Evolutionary conservation across 2,113 vertebrate genomes (phyloP).

Genomic region (Chiloscyllium plagiosum): DNA sequence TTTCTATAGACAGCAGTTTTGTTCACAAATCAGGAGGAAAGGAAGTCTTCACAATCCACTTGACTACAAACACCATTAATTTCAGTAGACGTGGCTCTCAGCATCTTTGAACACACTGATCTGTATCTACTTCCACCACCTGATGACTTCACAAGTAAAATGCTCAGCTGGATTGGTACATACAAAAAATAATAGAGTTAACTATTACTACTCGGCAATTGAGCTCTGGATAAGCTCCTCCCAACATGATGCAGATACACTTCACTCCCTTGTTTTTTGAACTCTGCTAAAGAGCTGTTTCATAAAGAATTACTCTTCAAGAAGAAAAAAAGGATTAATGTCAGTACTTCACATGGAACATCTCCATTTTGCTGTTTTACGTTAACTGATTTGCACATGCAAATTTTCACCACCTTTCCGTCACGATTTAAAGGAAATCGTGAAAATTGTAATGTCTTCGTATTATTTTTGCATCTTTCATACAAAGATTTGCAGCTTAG

Average conservation of each 20-base stretch:
- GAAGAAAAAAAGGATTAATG: too few relatives aligned
- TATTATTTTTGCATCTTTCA: neutral
- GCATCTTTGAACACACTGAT: neutral
- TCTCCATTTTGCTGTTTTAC: neutral
- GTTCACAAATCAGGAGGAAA: neutral
- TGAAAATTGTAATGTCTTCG: neutral
- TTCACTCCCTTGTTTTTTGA: neutral
- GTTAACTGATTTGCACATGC: neutral
- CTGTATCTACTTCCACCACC: neutral
- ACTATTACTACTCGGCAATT: neutral
- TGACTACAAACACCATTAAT: neutral
- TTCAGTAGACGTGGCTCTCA: neutral
- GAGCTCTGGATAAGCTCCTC: neutral
- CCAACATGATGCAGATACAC: neutral
- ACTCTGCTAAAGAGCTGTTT: neutral
- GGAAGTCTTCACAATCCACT: neutral
- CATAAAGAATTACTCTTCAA: neutral
- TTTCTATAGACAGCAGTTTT: neutral
- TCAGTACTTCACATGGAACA: neutral
- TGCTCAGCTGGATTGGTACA: neutral
- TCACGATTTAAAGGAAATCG: neutral
- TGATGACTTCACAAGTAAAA: neutral
- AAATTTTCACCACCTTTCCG: neutral
- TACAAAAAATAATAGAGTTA: neutral
- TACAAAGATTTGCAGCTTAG: neutral